A percentile compares a stretch with the other conserved stretches of the same genome.
phyloP scores from a whole-genome alignment of 2,888 invertebrate genomes.

The Drosophila mettleri region DNA sequence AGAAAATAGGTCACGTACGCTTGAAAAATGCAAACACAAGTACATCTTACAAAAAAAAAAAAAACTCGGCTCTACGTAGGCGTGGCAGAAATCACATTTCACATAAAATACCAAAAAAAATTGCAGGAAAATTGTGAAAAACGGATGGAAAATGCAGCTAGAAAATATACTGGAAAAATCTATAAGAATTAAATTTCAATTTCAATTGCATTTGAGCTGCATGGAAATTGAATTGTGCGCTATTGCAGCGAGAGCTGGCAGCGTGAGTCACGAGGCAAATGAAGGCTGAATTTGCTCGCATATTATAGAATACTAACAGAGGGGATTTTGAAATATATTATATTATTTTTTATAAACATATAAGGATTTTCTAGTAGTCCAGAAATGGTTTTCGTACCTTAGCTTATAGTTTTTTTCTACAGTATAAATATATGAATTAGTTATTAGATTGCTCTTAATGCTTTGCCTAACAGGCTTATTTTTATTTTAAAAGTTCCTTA shows the following conservation, averaged over 20 bases:
- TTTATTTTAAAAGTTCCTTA: too few species aligned
- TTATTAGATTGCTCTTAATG: too few species aligned
- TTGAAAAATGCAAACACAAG: constrained; percentile 63
- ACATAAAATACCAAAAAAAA: constrained; percentile 17
- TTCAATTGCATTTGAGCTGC: constrained; percentile 43
- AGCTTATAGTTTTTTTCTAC: too few species aligned
- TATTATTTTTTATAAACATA: too few species aligned
- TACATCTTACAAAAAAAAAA: constrained; percentile 46
- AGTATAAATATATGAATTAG: too few species aligned
- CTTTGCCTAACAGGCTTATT: too few species aligned
- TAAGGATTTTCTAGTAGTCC: too few species aligned
- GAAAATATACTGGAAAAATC: constrained; percentile 57
- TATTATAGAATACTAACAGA: too few species aligned
- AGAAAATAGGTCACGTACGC: constrained; percentile 62
- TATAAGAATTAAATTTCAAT: constrained; percentile 69
- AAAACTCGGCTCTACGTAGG: constrained; percentile 36
- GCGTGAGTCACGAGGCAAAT: background rate
- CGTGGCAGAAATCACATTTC: constrained; percentile 46
- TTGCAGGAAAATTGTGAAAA: constrained; percentile 10
- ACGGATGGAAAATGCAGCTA: constrained; percentile 6
- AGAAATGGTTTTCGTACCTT: too few species aligned
- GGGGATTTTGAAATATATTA: too few species aligned
- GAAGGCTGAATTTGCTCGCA: too few species aligned
- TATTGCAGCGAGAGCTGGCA: background rate
- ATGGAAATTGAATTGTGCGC: constrained; percentile 43